These are phyloP conservation scores for Oncorhynchus kisutch DNA, from an alignment of 2,113 vertebrate genomes.

Conservation along the genomic window DNA sequence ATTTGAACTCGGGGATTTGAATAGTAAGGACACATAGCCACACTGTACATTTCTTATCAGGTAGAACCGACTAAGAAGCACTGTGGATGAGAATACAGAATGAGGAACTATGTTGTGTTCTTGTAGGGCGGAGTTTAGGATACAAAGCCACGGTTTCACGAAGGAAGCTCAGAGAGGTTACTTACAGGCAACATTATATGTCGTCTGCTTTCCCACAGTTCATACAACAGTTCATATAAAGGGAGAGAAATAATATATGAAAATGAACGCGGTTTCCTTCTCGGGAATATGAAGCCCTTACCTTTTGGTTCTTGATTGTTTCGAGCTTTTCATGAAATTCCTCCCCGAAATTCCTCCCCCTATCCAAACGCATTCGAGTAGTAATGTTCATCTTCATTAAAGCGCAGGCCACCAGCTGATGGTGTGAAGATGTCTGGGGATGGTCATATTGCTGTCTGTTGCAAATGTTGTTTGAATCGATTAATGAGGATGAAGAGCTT, in stretches of 20 bases:
- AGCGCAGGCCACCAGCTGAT: background rate
- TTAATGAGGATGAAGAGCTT: background rate
- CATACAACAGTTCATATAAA: background rate
- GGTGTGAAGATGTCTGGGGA: background rate
- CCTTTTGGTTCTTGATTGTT: slow-evolving; percentile 11
- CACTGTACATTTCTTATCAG: too few species aligned
- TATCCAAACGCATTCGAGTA: too few species aligned
- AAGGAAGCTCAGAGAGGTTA: slow-evolving; percentile 12
- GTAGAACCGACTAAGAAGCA: too few species aligned
- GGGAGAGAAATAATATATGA: background rate
- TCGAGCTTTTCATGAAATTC: background rate
- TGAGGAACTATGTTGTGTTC: too few species aligned
- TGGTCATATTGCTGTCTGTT: background rate
- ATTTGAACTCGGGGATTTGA: too few species aligned
- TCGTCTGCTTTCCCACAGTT: background rate
- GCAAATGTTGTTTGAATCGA: background rate
- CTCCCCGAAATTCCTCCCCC: too few species aligned
- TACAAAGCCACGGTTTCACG: background rate
- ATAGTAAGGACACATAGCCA: too few species aligned
- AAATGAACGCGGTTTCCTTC: background rate
- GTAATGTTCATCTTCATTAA: background rate
- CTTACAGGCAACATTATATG: slow-evolving; percentile 5
- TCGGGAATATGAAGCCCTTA: background rate
- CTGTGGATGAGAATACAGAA: too few species aligned
- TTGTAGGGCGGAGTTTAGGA: background rate